Percentiles rank a stretch among this genome's conserved stretches.
phyloP scores from a whole-genome alignment of 2,888 invertebrate genomes.

The Polydesmus complanatus region DNA sequence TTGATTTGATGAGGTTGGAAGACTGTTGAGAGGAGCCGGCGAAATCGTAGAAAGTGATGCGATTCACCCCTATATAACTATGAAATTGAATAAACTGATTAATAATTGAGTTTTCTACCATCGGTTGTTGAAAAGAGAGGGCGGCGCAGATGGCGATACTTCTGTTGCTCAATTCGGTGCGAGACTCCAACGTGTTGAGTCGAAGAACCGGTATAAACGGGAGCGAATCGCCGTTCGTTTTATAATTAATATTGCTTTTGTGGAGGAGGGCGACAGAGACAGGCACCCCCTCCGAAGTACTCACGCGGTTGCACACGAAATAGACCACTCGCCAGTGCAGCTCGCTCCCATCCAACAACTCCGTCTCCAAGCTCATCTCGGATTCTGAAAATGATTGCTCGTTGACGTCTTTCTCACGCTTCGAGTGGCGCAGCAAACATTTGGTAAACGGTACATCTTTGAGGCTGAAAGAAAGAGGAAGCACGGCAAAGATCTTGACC shows the following conservation, averaged over 20 bases:
- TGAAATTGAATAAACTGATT: constrained; percentile 10
- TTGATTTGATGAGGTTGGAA: background rate
- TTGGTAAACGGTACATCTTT: background rate
- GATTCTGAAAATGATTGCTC: background rate
- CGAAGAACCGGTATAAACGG: background rate
- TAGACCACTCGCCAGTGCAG: background rate
- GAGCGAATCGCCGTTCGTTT: no score
- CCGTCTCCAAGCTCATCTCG: background rate
- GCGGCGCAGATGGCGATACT: background rate
- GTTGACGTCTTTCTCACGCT: background rate
- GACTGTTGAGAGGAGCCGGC: background rate
- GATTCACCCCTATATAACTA: constrained; percentile 4
- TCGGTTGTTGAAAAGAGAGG: background rate
- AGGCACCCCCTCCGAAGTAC: background rate
- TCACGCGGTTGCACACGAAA: background rate
- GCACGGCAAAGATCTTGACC: background rate
- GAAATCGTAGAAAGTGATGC: constrained; percentile 7
- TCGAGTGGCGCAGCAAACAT: background rate
- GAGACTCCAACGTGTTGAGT: background rate
- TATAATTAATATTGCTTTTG: no score
- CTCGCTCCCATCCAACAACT: background rate
- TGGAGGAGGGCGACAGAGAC: background rate
- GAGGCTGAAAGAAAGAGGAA: background rate
- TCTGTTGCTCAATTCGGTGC: background rate
- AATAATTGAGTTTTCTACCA: background rate